Base-by-base conservation (phyloP, 2,888 invertebrate species). In the Ormyrus pomaceus region DNA sequence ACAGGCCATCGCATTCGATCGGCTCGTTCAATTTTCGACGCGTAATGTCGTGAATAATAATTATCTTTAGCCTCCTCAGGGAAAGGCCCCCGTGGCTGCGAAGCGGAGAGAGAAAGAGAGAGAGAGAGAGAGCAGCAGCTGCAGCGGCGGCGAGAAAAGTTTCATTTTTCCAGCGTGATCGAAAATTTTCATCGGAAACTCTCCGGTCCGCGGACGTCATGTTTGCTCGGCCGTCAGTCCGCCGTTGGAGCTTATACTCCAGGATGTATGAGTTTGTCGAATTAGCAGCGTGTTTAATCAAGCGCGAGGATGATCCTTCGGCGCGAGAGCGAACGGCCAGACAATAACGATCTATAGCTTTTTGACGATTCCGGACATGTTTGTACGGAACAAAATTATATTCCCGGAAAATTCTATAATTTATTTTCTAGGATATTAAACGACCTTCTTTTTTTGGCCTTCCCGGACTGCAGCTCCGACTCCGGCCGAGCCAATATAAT, bases 191-290 rank as follows among this genome's bases (percentile, higher is more conserved):
- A 85, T 85, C 84, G 86, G 84, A 84, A 84, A 82, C 84, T 34
- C 34, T 82, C 83, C 83, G 84, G 34, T 56, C 55, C 4, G 55
- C 34, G 50, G 83, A 82, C 85, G 85, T 86, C 84, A 83, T 86
- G 86, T 86, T 86, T 86, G 84, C 86, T 84, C 83, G 86, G 84
- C 75, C 85, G 86, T 86, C 86, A 86, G 84, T 86, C 84, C 84
- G 83, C 85, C 4, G 83, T 83, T 84, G 86, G 45, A 83, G 86
- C 83, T 85, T 85, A 86, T 84, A 81, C 78, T 86, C 86, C 84
- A 86, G 86, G 85, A 87, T 87, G 86, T 87, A 86, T 86, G 86
- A 86, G 86, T 87, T 87, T 87, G 86, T 87, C 87, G 87, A 87
- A 87, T 87, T 87, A 87, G 87, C 86, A 84, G 74, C 74, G 77